A percentile compares a stretch with the other conserved stretches of the same genome.
phyloP scores from a whole-genome alignment of 2,888 invertebrate species.

The Eudasyphora cyanicolor region DNA sequence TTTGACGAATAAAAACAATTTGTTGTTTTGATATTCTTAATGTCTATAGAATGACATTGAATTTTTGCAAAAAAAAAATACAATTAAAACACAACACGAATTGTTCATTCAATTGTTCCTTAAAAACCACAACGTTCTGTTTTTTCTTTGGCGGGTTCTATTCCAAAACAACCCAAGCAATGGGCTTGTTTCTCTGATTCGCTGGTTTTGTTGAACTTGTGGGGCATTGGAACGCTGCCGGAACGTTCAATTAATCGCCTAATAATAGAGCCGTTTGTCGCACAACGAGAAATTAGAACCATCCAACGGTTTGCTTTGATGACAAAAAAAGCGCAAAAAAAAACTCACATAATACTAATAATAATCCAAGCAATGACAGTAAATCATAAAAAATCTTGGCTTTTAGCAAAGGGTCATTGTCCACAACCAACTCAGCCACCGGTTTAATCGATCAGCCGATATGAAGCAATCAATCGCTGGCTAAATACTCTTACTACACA shows the following conservation, averaged over 20 bases:
- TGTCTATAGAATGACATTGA: slow-evolving; percentile 1
- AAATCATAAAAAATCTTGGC: slow-evolving; percentile 15
- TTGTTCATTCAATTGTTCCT: background rate
- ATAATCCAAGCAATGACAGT: background rate
- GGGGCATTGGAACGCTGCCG: slow-evolving; percentile 21
- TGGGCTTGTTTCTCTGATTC: background rate
- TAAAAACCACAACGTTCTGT: background rate
- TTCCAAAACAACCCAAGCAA: background rate
- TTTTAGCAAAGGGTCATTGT: slow-evolving; percentile 3
- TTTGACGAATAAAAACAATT: too few species aligned
- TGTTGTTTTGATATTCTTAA: background rate
- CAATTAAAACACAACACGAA: background rate
- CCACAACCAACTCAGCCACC: too few species aligned
- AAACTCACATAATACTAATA: background rate
- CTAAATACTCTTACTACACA: background rate
- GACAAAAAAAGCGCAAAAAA: background rate
- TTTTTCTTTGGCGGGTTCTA: background rate
- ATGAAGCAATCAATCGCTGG: background rate
- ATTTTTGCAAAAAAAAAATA: background rate
- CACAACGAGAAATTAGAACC: background rate
- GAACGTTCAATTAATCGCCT: background rate
- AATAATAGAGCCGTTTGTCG: background rate
- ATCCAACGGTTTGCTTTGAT: background rate
- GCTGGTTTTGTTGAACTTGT: background rate
- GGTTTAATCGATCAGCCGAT: background rate